Evolutionary conservation across 2,113 vertebrate genomes (phyloP).

Genomic region (Cardinalis cardinalis): DNA sequence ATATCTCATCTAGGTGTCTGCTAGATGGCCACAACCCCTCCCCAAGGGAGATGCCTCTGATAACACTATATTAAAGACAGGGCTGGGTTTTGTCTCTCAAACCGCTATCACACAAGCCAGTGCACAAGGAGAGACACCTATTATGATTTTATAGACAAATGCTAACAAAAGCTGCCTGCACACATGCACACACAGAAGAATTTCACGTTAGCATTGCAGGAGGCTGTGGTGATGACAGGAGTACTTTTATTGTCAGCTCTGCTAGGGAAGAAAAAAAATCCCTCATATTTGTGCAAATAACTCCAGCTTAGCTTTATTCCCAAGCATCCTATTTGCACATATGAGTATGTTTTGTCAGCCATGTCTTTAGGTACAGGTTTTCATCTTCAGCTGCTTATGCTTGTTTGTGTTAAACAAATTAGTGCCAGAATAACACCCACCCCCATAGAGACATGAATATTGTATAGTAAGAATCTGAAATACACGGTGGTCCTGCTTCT

Average conservation of each 20-base stretch:
- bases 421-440: background rate
- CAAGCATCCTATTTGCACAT: background rate
- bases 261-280: background rate
- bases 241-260: constrained; percentile 43
- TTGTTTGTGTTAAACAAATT: constrained; percentile 45
- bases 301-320: background rate
- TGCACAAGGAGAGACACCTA: constrained; percentile 28
- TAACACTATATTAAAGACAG: constrained; percentile 33
- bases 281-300: background rate
- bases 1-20: constrained; percentile 30
- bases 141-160: constrained; percentile 23
- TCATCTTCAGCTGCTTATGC: constrained; percentile 17
- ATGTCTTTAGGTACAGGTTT: constrained; percentile 37
- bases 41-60: constrained; percentile 35
- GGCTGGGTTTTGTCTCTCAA: constrained; percentile 22
- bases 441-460: background rate
- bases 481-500: background rate
- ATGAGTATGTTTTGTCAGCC: constrained; percentile 62
- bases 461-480: background rate
- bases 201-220: background rate
- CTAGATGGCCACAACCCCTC: background rate
- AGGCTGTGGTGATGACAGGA: background rate
- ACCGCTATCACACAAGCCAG: constrained; percentile 26
- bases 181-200: background rate
- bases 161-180: constrained; percentile 54